These are phyloP conservation scores for Procambarus clarkii DNA, from an alignment of 1,140 invertebrate species.

Conservation along the genomic window DNA sequence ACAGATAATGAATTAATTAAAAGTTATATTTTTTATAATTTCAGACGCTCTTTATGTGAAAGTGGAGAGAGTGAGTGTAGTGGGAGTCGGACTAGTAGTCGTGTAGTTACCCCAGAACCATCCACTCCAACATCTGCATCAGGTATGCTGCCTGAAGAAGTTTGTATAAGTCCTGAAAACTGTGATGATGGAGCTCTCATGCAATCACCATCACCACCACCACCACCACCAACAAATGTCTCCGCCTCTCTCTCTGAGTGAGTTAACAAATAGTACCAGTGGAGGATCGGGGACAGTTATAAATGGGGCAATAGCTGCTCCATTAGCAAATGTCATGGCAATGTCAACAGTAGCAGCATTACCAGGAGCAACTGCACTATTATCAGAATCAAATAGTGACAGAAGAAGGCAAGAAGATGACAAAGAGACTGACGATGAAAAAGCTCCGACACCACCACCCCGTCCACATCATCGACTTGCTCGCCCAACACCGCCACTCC, in stretches of 20 bases:
- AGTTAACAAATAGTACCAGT: not conserved
- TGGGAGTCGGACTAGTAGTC: constrained; percentile 49
- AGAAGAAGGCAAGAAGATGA: constrained; percentile 43
- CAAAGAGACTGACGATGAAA: constrained; percentile 26
- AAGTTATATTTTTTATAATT: too few species aligned
- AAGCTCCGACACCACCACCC: constrained; percentile 63
- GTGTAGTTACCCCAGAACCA: constrained; percentile 56
- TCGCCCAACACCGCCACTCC: constrained; percentile 60
- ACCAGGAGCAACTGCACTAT: not conserved
- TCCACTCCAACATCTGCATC: constrained; percentile 44
- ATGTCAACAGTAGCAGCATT: not conserved
- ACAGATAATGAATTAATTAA: too few species aligned
- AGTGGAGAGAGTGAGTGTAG: constrained; percentile 61
- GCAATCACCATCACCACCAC: constrained; percentile 8
- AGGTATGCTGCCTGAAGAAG: not conserved
- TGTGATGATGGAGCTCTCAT: constrained; percentile 15
- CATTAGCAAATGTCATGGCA: not conserved
- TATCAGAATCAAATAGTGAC: constrained; percentile 13
- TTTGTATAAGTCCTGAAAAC: constrained; percentile 40
- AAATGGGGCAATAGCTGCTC: not conserved
- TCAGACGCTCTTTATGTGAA: constrained; percentile 52
- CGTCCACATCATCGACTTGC: constrained; percentile 55
- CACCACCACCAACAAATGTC: constrained; percentile 32
- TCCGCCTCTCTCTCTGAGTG: not conserved
- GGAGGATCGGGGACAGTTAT: not conserved